Evolutionary conservation across 1,140 invertebrate genomes (phyloP), one percentile per base, ranked within the genome.

Genomic region (Carcinoscorpius rotundicauda): DNA sequence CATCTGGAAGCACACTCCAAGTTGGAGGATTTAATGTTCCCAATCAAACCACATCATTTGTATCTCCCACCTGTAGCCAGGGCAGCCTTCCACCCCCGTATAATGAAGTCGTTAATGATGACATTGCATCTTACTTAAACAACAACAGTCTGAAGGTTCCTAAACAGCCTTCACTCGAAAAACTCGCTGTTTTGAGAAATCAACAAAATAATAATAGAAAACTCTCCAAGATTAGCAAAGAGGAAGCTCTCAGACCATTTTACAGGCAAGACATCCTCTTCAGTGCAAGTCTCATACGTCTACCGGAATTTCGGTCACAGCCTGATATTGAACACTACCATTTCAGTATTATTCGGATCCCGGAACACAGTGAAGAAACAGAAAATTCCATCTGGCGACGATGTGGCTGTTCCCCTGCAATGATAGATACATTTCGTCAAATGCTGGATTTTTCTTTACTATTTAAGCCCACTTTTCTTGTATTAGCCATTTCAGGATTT

Each of bases 391-490:
- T 6, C 6, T 55, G 53, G 53, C 29, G 29, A 2, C 29, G 29
- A 29, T 29, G 29, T 29, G 29, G 29, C 29, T 55, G 53, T 55
- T 55, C 53, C 53, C 6, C 6, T n/a, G 53, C 53, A 6, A 69
- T 78, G 59, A 76, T 73, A 6, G 79, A 80, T 66, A 63, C 75
- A 5, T 72, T 78, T 3, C 61, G 63, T 11, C 64, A 74, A 62
- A 90, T 95, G 87, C 81, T 97, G 71, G 92, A 97, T 74, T 81
- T 91, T 2, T 86, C 83, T 56, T 79, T 98, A 0, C 81, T 98
- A 4, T 83, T 84, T 72, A 92, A 89, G 62, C 88, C 88, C 0
- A 87, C 91, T 0, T 98, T 98, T 75, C 76, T 93, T 49, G 79
- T 97, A 49, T 79, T 98, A 10, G 86, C 89, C 9, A 71, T 93